These are phyloP conservation scores for Pristionchus mayeri DNA, from an alignment of 2,888 invertebrate genomes.

Conservation along the genomic window DNA sequence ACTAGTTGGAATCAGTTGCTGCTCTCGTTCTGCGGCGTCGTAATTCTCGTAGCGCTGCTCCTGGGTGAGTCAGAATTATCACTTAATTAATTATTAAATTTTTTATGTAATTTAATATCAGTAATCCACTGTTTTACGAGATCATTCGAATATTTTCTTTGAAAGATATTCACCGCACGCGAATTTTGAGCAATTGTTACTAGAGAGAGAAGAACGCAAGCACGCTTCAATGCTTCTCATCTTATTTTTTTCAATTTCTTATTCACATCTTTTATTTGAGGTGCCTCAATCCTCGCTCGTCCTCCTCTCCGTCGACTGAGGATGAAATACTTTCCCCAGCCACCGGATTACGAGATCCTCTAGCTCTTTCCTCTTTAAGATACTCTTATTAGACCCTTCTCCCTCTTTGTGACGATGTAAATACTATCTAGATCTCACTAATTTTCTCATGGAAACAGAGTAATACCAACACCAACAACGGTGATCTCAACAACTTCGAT, in stretches of 20 bases:
- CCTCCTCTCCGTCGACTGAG: slow-evolving; percentile 4
- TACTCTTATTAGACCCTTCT: background rate
- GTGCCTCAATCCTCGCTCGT: slow-evolving; percentile 33
- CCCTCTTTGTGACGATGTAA: too few species aligned
- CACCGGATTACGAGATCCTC: slow-evolving; percentile 39
- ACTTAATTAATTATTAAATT: background rate
- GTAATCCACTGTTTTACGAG: too few species aligned
- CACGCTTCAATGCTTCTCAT: background rate
- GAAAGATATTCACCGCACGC: too few species aligned
- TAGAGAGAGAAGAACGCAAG: background rate
- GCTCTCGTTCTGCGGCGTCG: slow-evolving; percentile 22
- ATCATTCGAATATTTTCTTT: too few species aligned
- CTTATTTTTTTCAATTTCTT: too few species aligned
- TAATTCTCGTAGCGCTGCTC: background rate
- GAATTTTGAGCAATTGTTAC: too few species aligned
- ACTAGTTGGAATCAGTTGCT: slow-evolving; percentile 44
- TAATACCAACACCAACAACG: too few species aligned
- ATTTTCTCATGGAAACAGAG: background rate
- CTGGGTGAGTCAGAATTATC: background rate
- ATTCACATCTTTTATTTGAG: background rate
- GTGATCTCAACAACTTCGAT: too few species aligned
- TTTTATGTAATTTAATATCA: too few species aligned
- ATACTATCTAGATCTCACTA: background rate
- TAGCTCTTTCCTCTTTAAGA: background rate
- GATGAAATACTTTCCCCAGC: slow-evolving; percentile 26